Conservation (phyloP, 2,888 invertebrate genomes). For the Automeris io region DNA sequence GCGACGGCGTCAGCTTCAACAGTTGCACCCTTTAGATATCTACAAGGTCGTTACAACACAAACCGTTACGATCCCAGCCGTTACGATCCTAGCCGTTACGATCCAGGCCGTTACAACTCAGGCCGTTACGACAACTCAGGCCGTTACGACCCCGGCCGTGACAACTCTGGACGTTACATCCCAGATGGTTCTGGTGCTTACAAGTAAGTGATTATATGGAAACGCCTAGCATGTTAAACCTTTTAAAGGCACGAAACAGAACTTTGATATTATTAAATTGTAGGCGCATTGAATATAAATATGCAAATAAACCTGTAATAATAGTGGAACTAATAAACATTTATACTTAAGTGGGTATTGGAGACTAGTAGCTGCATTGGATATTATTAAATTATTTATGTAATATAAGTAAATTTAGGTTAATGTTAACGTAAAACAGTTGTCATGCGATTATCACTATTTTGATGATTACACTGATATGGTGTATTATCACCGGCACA, state of each 20-base stretch:
- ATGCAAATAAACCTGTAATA: no score
- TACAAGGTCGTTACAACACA: constrained; percentile 24
- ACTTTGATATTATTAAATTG: background rate
- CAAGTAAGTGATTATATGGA: constrained; percentile 36
- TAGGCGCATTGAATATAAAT: background rate
- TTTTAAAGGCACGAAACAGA: no score
- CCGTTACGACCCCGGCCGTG: constrained; percentile 25
- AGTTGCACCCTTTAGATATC: constrained; percentile 7
- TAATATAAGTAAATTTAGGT: no score
- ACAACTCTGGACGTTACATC: constrained; percentile 38
- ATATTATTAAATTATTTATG: no score
- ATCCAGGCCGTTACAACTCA: constrained; percentile 24
- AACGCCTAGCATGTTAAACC: no score
- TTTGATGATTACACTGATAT: no score
- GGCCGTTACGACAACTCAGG: constrained; percentile 31
- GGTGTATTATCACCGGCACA: no score
- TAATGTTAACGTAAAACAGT: no score
- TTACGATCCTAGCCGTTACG: constrained; percentile 24
- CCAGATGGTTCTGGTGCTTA: constrained; percentile 48
- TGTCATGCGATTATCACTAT: no score
- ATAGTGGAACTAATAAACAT: no score
- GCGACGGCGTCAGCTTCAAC: background rate
- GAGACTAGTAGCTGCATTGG: no score
- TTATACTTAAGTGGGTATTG: no score
- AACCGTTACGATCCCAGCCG: constrained; percentile 15